These are phyloP conservation scores for Carcharodon carcharias DNA, from an alignment of 2,797 vertebrate species.

Conservation along the genomic window DNA sequence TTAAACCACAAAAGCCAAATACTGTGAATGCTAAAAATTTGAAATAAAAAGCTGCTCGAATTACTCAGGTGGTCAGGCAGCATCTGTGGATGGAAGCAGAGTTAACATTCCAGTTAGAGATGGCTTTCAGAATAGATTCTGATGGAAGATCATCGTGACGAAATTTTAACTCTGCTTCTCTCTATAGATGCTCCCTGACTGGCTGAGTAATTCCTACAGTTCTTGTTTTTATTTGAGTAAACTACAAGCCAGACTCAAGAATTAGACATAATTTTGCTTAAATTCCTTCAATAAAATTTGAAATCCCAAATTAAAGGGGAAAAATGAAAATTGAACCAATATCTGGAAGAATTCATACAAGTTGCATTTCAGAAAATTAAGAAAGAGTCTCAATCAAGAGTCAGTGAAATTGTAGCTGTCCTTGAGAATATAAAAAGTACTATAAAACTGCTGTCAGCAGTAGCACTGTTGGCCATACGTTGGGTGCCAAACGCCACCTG, in stretches of 20 bases:
- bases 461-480: background rate
- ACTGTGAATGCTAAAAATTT: background rate
- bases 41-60: background rate
- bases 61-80: too few relatives aligned
- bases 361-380: too few relatives aligned
- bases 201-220: background rate
- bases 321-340: background rate
- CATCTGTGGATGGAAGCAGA: too few relatives aligned
- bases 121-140: too few relatives aligned
- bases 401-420: background rate
- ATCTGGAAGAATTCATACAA: too few relatives aligned
- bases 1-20: background rate
- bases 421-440: background rate
- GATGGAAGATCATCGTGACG: background rate
- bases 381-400: background rate
- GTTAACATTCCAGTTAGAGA: background rate
- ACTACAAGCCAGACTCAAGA: background rate
- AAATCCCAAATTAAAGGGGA: too few relatives aligned
- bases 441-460: background rate
- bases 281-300: background rate
- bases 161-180: too few relatives aligned
- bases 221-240: background rate
- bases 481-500: background rate
- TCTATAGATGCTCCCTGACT: background rate
- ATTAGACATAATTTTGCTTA: background rate